These are phyloP conservation scores for Cromileptes altivelis DNA, from an alignment of 2,113 vertebrate species.

Conservation along the genomic window DNA sequence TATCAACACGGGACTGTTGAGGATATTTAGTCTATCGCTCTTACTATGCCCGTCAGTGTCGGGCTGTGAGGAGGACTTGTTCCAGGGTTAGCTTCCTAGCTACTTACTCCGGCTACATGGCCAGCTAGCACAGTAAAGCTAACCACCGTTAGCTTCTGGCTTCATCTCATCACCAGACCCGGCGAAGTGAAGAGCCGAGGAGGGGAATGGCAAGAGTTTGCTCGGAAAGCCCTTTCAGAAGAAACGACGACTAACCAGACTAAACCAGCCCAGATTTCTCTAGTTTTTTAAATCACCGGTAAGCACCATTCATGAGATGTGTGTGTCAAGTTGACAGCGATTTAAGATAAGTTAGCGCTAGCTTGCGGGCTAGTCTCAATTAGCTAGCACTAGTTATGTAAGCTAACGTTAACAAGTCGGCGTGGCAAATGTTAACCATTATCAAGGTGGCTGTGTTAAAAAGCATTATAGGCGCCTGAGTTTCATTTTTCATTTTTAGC, in stretches of 20 bases:
- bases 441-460: not conserved
- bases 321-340: not conserved
- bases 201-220: slow-evolving; percentile 63
- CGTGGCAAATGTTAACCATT: slow-evolving; percentile 15
- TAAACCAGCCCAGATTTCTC: not conserved
- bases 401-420: slow-evolving; percentile 38
- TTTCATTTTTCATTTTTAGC: not conserved
- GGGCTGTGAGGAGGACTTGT: not conserved
- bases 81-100: not conserved
- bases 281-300: slow-evolving; percentile 24
- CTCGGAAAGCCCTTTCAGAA: slow-evolving; percentile 23
- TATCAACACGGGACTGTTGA: not conserved
- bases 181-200: slow-evolving; percentile 50
- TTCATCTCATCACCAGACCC: slow-evolving; percentile 6
- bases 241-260: slow-evolving; percentile 7
- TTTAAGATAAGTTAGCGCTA: slow-evolving; percentile 40
- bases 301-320: not conserved
- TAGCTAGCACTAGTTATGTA: slow-evolving; percentile 13
- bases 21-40: not conserved
- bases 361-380: slow-evolving; percentile 12
- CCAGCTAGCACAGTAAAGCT: slow-evolving; percentile 62
- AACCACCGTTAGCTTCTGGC: slow-evolving; percentile 48
- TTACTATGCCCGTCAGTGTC: rapidly evolving
- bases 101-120: slow-evolving; percentile 29
- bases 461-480: not conserved